A percentile compares a stretch with the other conserved stretches of the same genome.
phyloP scores from a whole-genome alignment of 2,113 vertebrate genomes.

The Taxidea taxus region DNA sequence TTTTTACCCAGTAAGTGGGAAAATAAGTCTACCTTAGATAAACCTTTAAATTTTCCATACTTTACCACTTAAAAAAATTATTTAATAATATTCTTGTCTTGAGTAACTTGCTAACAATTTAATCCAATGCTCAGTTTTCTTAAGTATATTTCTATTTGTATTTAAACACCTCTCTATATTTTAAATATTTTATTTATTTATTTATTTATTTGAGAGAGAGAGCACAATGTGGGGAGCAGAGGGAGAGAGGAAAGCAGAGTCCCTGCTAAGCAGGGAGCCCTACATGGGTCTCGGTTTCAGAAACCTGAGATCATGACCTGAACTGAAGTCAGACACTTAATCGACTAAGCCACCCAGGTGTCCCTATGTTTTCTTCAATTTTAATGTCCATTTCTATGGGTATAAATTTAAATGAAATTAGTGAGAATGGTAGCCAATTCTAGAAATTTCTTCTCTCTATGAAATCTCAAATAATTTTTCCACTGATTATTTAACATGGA shows the following conservation, averaged over 20 bases:
- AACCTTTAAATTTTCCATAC: background rate
- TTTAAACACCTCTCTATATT: background rate
- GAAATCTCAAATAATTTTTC: background rate
- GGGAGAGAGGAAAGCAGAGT: background rate
- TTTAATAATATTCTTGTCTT: background rate
- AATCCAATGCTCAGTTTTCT: background rate
- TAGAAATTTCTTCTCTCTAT: background rate
- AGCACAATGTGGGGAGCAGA: too few species aligned
- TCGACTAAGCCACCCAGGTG: background rate
- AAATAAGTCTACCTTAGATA: background rate
- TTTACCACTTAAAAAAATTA: background rate
- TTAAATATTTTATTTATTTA: background rate
- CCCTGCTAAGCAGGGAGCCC: too few species aligned
- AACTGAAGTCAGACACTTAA: background rate
- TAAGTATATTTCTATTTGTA: background rate
- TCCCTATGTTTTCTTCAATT: background rate
- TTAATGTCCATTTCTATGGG: background rate
- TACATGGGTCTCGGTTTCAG: background rate
- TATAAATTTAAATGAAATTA: background rate
- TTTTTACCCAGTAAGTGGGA: background rate
- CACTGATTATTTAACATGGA: background rate
- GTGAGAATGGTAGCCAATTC: background rate
- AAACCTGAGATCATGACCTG: background rate
- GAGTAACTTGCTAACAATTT: background rate
- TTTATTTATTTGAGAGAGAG: background rate